Evolutionary conservation across 1,140 invertebrate genomes (phyloP).

Genomic region (Drosophila seguyi): DNA sequence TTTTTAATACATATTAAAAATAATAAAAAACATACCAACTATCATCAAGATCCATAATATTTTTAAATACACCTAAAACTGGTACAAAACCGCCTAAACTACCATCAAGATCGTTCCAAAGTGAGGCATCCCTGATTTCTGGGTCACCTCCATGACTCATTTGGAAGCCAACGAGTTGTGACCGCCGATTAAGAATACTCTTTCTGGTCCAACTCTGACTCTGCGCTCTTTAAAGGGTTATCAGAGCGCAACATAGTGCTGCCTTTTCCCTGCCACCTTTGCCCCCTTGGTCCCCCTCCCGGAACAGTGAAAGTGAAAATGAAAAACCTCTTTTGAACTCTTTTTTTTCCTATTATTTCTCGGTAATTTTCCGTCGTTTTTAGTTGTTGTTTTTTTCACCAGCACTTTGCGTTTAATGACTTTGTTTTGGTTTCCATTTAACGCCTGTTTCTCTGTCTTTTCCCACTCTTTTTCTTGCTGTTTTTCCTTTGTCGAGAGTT

Average conservation of each 20-base stretch:
- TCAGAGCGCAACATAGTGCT: constrained; percentile 29
- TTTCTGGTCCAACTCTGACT: background rate
- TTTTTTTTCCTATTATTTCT: constrained; percentile 43
- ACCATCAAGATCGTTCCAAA: background rate
- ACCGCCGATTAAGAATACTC: constrained; percentile 31
- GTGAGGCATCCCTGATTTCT: constrained; percentile 2
- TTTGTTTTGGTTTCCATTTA: constrained; percentile 72
- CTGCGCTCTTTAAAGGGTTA: constrained; percentile 18
- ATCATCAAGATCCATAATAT: background rate
- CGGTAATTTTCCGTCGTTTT: constrained; percentile 64
- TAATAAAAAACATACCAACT: background rate
- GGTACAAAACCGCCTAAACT: background rate
- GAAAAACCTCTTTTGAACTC: constrained; percentile 27
- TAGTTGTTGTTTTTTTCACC: constrained; percentile 2
- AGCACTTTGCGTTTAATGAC: constrained; percentile 47
- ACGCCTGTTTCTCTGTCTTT: constrained; percentile 27
- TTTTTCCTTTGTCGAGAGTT: constrained; percentile 19
- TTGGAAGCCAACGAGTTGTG: constrained; percentile 26
- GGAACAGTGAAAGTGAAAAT: constrained; percentile 74
- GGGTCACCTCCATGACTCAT: constrained; percentile 35
- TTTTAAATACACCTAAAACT: background rate
- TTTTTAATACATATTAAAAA: background rate
- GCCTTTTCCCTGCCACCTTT: constrained; percentile 4
- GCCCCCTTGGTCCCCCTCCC: constrained; percentile 3
- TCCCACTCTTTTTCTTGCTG: background rate